Evolutionary conservation across 2,113 vertebrate genomes (phyloP).

Genomic region (Cacatua alba): DNA sequence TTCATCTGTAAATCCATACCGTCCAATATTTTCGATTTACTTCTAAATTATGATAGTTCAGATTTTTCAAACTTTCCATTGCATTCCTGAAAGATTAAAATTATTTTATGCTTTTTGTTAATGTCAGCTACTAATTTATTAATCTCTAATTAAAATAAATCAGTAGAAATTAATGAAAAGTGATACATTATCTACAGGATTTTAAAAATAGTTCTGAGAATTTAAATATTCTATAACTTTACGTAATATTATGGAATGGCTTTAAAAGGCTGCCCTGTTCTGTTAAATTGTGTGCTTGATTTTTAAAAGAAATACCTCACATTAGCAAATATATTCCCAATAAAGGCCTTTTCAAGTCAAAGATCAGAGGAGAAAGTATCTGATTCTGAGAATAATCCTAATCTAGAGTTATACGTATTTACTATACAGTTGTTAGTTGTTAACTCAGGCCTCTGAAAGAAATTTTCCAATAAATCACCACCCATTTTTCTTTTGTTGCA

Average conservation of each 20-base stretch:
- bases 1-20: not conserved
- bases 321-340: not conserved
- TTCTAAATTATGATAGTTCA: not conserved
- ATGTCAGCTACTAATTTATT: constrained; percentile 12
- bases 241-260: not conserved
- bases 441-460: not conserved
- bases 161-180: not conserved
- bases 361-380: not conserved
- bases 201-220: not conserved
- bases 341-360: not conserved
- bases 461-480: not conserved
- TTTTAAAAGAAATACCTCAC: not conserved
- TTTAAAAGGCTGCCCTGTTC: not conserved
- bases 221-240: not conserved
- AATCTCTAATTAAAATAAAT: not conserved
- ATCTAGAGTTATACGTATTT: not conserved
- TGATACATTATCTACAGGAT: not conserved
- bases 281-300: not conserved
- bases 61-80: not conserved
- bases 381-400: not conserved
- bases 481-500: not conserved
- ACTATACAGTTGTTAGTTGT: not conserved
- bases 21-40: not conserved
- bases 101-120: not conserved
- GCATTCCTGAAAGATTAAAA: not conserved